These are phyloP conservation scores for Cephus cinctus DNA, from an alignment of 1,140 invertebrate genomes.

Conservation along the genomic window DNA sequence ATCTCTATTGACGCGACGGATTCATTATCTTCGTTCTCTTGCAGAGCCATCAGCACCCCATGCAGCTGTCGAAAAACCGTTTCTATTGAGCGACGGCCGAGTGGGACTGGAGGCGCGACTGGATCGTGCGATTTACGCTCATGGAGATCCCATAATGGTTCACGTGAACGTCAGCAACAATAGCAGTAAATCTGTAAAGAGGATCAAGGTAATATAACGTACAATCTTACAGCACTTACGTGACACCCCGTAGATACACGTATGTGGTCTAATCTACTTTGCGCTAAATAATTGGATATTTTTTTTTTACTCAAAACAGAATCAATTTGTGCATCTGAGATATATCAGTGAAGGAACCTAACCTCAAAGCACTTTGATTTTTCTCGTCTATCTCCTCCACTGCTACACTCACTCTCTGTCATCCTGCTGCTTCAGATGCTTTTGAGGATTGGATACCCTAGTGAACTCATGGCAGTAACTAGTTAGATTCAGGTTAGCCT, in stretches of 20 bases:
- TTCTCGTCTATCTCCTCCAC: too few relatives aligned
- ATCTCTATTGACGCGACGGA: constrained; percentile 15
- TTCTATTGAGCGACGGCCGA: constrained; percentile 66
- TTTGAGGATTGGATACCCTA: too few relatives aligned
- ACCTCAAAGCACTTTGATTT: too few relatives aligned
- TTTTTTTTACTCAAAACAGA: too few relatives aligned
- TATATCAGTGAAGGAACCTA: too few relatives aligned
- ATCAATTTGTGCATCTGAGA: too few relatives aligned
- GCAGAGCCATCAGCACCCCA: constrained; percentile 46
- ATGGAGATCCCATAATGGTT: constrained; percentile 88
- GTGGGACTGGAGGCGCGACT: constrained; percentile 83
- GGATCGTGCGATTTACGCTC: constrained; percentile 90
- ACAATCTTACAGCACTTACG: not conserved
- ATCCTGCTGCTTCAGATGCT: too few relatives aligned
- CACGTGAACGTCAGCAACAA: constrained; percentile 90
- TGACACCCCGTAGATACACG: too few relatives aligned
- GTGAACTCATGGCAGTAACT: too few relatives aligned
- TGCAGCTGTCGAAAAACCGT: constrained; percentile 61
- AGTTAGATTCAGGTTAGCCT: too few relatives aligned
- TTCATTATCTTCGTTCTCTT: constrained; percentile 9
- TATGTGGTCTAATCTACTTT: not conserved
- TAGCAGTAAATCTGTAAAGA: constrained; percentile 91
- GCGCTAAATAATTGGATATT: too few relatives aligned
- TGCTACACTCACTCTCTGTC: too few relatives aligned
- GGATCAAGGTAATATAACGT: constrained; percentile 75